Evolutionary conservation across 2,888 invertebrate species (phyloP).

Genomic region (Oconnorella tubifera): DNA sequence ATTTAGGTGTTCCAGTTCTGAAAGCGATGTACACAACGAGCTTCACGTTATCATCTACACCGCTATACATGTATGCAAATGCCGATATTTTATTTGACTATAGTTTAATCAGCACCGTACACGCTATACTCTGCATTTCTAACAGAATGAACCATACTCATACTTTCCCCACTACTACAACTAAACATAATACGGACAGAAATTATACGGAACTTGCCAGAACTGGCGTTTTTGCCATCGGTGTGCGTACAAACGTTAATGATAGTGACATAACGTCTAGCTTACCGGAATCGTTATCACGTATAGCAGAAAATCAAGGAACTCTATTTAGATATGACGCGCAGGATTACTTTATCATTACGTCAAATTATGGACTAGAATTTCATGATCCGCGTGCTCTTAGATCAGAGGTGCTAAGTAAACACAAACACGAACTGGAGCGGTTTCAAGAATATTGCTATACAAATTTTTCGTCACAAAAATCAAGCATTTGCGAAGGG

Average conservation of each 20-base stretch:
- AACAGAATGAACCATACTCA: no score
- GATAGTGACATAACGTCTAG: neutral
- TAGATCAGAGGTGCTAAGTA: neutral
- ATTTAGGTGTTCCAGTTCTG: neutral
- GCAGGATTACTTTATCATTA: neutral
- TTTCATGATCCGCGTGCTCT: neutral
- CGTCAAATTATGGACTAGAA: neutral
- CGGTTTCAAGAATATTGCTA: no score
- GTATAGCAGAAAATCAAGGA: no score
- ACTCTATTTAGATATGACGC: neutral
- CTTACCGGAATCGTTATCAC: neutral
- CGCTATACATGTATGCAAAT: neutral
- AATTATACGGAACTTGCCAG: neutral
- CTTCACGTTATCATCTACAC: neutral
- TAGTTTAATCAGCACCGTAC: neutral
- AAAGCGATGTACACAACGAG: neutral
- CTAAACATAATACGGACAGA: no score
- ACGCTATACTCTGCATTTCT: neutral
- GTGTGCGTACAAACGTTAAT: neutral
- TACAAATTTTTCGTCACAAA: no score
- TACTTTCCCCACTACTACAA: no score
- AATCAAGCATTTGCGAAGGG: no score
- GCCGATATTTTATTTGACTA: neutral
- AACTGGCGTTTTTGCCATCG: neutral
- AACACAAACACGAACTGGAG: neutral